Evolutionary conservation across 2,888 invertebrate species (phyloP).

Genomic region (Odontocolon sp.): DNA sequence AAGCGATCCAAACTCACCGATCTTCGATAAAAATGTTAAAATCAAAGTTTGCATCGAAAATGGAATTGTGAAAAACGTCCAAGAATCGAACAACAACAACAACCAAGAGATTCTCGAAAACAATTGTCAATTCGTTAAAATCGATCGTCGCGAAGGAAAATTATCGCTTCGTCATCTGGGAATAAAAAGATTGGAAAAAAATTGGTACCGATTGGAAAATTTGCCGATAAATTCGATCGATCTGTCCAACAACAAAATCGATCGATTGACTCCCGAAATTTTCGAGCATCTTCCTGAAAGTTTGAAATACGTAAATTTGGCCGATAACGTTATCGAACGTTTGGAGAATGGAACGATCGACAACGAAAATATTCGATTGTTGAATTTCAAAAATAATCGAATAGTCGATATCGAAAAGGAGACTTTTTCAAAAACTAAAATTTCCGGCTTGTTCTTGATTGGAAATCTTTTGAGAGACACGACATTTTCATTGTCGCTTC

Average conservation of each 20-base stretch:
- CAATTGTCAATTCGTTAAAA: constrained; percentile 57
- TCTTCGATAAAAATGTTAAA: too few relatives aligned
- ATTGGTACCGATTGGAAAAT: constrained; percentile 66
- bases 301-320: constrained; percentile 65
- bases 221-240: constrained; percentile 62
- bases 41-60: constrained; percentile 63
- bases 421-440: constrained; percentile 76
- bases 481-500: constrained; percentile 65
- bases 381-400: constrained; percentile 77
- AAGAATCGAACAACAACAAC: not conserved
- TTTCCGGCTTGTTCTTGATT: constrained; percentile 64
- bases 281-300: constrained; percentile 69
- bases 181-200: constrained; percentile 65
- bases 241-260: constrained; percentile 65
- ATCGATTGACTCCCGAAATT: constrained; percentile 65
- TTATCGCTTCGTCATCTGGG: constrained; percentile 55
- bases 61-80: constrained; percentile 56
- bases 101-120: constrained; percentile 38
- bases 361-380: constrained; percentile 72
- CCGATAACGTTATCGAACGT: constrained; percentile 61
- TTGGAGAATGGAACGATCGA: constrained; percentile 64
- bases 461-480: constrained; percentile 63
- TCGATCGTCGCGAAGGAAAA: constrained; percentile 33
- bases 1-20: too few relatives aligned
- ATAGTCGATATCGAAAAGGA: constrained; percentile 76